Conservation (phyloP, 1,140 invertebrate species). For the Pseudomyrmex concolor region DNA sequence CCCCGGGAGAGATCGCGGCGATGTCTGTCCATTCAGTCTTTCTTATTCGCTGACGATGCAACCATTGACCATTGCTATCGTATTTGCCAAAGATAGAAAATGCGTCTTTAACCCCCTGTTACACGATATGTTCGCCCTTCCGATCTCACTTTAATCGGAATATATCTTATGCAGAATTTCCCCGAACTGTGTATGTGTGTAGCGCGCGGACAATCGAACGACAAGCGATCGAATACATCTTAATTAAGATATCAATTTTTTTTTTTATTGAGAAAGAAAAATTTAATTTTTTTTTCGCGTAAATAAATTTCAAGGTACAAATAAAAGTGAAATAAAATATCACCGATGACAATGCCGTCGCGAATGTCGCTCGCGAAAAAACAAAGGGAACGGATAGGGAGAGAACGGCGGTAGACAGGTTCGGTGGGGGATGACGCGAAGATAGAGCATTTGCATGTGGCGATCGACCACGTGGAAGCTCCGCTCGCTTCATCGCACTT, state of each 20-base stretch:
- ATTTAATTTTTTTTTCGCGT: too few relatives aligned
- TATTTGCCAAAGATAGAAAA: conserved; percentile 73
- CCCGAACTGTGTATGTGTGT: too few relatives aligned
- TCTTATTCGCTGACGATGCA: conserved; percentile 81
- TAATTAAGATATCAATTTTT: too few relatives aligned
- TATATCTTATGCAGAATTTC: too few relatives aligned
- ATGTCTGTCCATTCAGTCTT: conserved; percentile 73
- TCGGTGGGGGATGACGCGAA: conserved; percentile 61
- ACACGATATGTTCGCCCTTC: conserved; percentile 5
- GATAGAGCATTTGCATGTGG: conserved; percentile 84
- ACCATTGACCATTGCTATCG: conserved; percentile 66
- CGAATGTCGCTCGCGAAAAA: conserved; percentile 30
- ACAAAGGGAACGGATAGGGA: conserved; percentile 41
- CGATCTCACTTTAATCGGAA: conserved; percentile 3
- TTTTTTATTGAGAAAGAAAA: too few relatives aligned
- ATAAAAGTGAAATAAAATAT: conserved; percentile 37
- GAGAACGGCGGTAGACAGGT: conserved; percentile 38
- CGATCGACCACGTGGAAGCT: conserved; percentile 80
- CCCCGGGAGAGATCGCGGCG: conserved; percentile 60
- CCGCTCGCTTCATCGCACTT: conserved; percentile 74
- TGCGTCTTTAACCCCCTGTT: conserved; percentile 45
- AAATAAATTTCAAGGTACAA: too few relatives aligned
- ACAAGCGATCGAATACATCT: too few relatives aligned
- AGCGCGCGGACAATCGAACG: too few relatives aligned
- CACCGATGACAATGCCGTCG: conserved; percentile 10